Conservation (phyloP, 2,113 vertebrate genomes). For the Corvus cornix region DNA sequence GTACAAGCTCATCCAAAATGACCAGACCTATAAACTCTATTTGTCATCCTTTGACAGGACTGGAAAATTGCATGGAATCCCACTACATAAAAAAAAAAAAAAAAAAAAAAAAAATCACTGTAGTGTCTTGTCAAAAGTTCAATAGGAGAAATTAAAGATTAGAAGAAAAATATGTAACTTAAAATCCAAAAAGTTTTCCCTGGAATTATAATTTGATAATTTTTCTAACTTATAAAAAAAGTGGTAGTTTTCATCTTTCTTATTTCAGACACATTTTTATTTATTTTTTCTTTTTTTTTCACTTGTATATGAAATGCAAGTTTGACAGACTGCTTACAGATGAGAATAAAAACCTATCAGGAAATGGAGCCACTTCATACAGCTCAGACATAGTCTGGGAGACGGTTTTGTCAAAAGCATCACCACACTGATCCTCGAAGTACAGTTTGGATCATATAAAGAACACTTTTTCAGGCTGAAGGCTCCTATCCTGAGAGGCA, state of each 20-base stretch:
- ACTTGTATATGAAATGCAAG: neutral
- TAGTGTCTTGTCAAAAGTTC: neutral
- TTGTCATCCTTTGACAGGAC: neutral
- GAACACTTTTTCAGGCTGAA: neutral
- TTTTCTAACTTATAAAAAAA: neutral
- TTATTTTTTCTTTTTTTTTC: neutral
- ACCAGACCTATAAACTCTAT: neutral
- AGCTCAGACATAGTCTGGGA: neutral
- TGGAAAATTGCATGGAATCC: neutral
- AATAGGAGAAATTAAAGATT: neutral
- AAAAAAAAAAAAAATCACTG: neutral
- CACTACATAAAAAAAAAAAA: neutral
- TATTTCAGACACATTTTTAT: neutral
- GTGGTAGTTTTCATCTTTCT: neutral
- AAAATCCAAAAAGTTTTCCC: neutral
- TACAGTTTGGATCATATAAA: neutral
- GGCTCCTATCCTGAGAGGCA: neutral
- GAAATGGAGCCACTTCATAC: neutral
- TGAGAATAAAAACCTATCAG: neutral
- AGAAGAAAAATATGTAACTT: neutral
- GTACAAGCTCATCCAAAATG: neutral
- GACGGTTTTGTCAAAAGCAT: neutral
- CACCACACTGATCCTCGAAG: neutral
- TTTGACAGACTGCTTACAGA: neutral
- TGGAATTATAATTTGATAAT: neutral